phyloP scores from a whole-genome alignment of 2,113 vertebrate genomes.

The Notiomystis cincta region DNA sequence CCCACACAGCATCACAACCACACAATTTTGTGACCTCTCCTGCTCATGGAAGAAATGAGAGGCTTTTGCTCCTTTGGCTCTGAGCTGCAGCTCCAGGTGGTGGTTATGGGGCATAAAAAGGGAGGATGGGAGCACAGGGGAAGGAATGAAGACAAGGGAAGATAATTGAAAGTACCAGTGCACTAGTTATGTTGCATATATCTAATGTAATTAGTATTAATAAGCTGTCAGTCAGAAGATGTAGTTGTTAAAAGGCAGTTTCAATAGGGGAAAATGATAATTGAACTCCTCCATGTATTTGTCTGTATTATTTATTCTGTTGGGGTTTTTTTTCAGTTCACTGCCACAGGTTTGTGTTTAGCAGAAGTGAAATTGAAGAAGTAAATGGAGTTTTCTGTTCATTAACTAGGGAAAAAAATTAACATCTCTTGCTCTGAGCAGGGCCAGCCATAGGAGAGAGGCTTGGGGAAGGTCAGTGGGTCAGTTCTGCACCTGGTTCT shows the following conservation, averaged over 20 bases:
- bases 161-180: conserved; percentile 55
- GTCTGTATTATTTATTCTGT: conserved; percentile 46
- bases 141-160: conserved; percentile 52
- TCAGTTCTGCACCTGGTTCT: not conserved
- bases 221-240: conserved; percentile 66
- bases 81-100: not conserved
- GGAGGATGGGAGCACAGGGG: not conserved
- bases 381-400: not conserved
- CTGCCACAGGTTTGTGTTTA: not conserved
- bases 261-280: conserved; percentile 22
- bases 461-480: not conserved
- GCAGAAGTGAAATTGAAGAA: not conserved
- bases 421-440: not conserved
- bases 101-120: not conserved
- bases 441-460: not conserved
- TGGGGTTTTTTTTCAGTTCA: not conserved
- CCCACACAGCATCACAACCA: not conserved
- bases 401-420: not conserved
- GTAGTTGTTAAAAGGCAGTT: conserved; percentile 60
- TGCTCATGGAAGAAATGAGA: fast-evolving
- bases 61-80: not conserved
- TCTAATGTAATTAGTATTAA: conserved; percentile 66
- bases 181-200: conserved; percentile 55
- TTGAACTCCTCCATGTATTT: conserved; percentile 53
- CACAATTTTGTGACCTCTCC: not conserved